Base-by-base conservation (phyloP, 1,140 invertebrate species). In the Macrosteles quadrilineatus region DNA sequence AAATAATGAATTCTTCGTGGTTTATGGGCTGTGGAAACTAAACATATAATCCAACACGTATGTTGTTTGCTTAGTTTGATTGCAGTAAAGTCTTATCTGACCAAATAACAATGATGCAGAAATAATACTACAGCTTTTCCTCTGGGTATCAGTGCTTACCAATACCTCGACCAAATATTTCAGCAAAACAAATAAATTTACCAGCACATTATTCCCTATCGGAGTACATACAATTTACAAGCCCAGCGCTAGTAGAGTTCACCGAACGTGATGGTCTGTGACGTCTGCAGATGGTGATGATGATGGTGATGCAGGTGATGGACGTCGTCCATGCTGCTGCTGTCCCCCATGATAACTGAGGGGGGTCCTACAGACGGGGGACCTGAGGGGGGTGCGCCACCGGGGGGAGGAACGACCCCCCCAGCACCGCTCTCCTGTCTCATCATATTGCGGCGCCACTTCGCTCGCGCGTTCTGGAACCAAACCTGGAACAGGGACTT, bases 381-480 rank as follows among this genome's bases (percentile, higher is more conserved):
- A 62, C 79, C 75, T 68, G 77, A 68, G n/a, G 53, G 32, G 6
- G 14, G 59, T 0, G 25, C 71, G 19, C 43, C 71, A 32, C 53
- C 72, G 66, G 66, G 17, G 6, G 19, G 27, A 29, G 62, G 64
- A 11, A 45, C 66, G 29, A 77, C 80, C 76, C 71, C 76, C 75
- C 72, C 76, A n/a, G n/a, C n/a, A 17, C 81, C 82, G 17, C 85
- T 83, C 77, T 93, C 91, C 77, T 91, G 90, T 23, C 91, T 79
- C 87, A 92, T 90, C 75, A 92, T 85, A 76, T 93, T 92, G 29
- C 95, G 86, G 75, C 96, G 86, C 91, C 95, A 97, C 85, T 98
- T 98, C 27, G 96, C 96, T 71, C 96, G 82, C 0, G 96, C 96
- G 80, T 98, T 98, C 88, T 98, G 96, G 80, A 98, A 98, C 96